Base-by-base conservation (phyloP, 2,888 invertebrate genomes). In the Choreutis nemorana region DNA sequence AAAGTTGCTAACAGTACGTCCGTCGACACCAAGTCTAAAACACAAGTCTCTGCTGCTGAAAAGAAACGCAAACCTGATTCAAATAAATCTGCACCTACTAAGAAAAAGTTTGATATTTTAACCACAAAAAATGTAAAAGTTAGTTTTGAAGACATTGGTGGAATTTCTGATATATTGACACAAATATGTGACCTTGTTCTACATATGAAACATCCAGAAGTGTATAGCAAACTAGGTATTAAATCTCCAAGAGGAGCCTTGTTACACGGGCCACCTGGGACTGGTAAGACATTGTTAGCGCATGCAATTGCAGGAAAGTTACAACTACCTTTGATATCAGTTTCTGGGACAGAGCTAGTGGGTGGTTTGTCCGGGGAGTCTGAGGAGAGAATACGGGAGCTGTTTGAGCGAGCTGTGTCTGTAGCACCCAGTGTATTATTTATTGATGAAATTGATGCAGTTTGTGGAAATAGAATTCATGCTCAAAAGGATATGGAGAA, bases 371-470 rank as follows among this genome's bases (percentile, higher is more conserved):
- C 96, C 0, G 98, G 98, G 0, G 96, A 97, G 64, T 95, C 95
- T 1, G 98, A 99, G 65, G 91, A 94, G 53, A 83, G 94, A 42
- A 91, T 98, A 36, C 81, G 97, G 37, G 90, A 94, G 43, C 66
- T 97, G 8, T 98, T 99, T 72, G 91, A 94, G 21, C 86, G 89
- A 53, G 96, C 97, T 1, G 60, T 83, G 4, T 71, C 83, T 28
- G 65, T 82, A 32, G 84, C 91, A 6, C 94, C 94, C 0, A 90
- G 93, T 58, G 85, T 97, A 8, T 66, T 97, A 21, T 96, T 97
- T 54, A 88, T 99, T 37, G 98, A 99, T 71, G 97, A 98, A 77
- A 92, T 99, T 35, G 98, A 99, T 78, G 88, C 94, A n/a, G 90
- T 99, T 25, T 92, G 94, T 16, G 91, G 91, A 3, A 93, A 94